These are phyloP conservation scores for Acanthoscelides obtectus DNA, from an alignment of 2,888 invertebrate genomes.

Conservation along the genomic window DNA sequence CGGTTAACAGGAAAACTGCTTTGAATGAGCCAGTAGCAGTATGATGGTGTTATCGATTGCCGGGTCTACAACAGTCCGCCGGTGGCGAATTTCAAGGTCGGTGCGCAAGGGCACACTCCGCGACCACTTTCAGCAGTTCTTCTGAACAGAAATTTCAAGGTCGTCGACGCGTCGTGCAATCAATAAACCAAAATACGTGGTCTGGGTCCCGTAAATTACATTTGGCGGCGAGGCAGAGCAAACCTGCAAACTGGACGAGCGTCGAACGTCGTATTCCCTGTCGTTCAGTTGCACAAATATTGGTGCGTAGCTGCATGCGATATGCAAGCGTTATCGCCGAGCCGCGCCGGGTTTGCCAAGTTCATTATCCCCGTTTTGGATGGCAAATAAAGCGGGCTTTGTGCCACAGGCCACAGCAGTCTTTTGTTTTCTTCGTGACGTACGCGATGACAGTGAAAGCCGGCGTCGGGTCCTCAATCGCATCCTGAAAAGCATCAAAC, in stretches of 20 bases:
- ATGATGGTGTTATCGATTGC: background rate
- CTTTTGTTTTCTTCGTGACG: background rate
- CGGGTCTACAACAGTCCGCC: background rate
- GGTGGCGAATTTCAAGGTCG: constrained; percentile 36
- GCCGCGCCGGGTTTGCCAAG: background rate
- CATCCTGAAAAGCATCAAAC: background rate
- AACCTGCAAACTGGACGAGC: background rate
- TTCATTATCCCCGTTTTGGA: background rate
- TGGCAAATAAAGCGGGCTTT: background rate
- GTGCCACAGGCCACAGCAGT: background rate
- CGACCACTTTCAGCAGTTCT: constrained; percentile 32
- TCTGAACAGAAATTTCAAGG: constrained; percentile 39
- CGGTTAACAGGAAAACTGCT: too few species aligned
- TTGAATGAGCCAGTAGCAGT: too few species aligned
- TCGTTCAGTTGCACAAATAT: background rate
- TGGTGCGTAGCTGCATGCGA: background rate
- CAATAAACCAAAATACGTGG: constrained; percentile 25
- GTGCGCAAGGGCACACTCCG: constrained; percentile 38
- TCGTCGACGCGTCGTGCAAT: constrained; percentile 27
- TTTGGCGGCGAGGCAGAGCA: background rate
- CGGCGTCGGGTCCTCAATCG: background rate
- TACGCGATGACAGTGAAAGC: background rate
- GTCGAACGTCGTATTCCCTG: too few species aligned
- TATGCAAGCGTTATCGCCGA: background rate
- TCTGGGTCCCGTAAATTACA: background rate